phyloP scores from a whole-genome alignment of 2,113 vertebrate species.

The Dermatemys mawii region DNA sequence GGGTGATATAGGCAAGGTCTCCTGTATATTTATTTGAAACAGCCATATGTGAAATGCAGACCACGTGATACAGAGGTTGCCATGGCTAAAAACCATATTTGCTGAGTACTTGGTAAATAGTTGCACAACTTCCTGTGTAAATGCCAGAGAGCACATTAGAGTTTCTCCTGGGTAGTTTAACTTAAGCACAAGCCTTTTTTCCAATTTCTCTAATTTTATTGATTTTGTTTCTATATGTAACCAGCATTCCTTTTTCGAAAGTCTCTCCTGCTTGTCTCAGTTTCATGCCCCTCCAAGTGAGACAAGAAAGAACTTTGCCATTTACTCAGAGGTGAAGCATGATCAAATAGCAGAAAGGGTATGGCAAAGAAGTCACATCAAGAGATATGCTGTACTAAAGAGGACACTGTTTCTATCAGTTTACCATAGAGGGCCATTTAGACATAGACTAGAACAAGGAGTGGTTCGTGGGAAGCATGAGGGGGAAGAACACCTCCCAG shows the following conservation, averaged over 20 bases:
- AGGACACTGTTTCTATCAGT: neutral
- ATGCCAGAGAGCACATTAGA: neutral
- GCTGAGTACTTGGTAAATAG: slow-evolving; percentile 22
- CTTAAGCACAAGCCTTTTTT: neutral
- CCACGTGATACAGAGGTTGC: neutral
- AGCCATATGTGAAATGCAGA: neutral
- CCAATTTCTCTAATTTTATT: neutral
- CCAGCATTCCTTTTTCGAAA: neutral
- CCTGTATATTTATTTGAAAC: slow-evolving; percentile 24
- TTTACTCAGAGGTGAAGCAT: slow-evolving; percentile 13
- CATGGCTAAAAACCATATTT: slow-evolving; percentile 15
- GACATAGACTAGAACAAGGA: neutral
- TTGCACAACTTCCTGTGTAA: slow-evolving; percentile 44
- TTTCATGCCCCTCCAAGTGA: neutral
- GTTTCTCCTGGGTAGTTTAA: slow-evolving; percentile 7
- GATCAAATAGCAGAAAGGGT: slow-evolving; percentile 31
- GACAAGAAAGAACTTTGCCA: neutral
- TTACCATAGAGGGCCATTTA: neutral
- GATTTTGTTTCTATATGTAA: neutral
- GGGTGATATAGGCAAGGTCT: neutral
- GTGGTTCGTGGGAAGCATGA: neutral
- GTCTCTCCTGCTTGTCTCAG: neutral
- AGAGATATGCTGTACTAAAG: neutral
- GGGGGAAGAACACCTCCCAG: neutral
- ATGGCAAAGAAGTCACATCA: neutral